Evolutionary conservation across 2,797 vertebrate species (phyloP).

Genomic region (Parambassis ranga): DNA sequence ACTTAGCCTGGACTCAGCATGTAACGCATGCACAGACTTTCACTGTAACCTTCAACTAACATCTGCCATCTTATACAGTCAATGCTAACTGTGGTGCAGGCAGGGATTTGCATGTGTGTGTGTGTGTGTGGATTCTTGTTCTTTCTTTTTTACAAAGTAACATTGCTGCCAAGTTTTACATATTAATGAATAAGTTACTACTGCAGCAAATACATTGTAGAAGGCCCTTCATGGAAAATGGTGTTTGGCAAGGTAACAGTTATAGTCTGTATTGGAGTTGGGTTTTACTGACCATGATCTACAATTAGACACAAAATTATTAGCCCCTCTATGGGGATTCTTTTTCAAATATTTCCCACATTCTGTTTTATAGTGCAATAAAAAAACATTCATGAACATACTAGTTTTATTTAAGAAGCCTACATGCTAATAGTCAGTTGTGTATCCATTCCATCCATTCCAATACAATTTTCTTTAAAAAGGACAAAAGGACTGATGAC

Average conservation of each 20-base stretch:
- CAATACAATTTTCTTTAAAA: too few species aligned
- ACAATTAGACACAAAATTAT: too few species aligned
- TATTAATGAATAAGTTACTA: constrained; percentile 32
- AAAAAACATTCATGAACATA: too few species aligned
- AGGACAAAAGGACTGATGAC: too few species aligned
- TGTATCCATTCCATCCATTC: too few species aligned
- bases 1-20: neutral
- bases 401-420: too few species aligned
- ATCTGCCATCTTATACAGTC: neutral
- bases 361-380: too few species aligned
- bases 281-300: too few species aligned
- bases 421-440: too few species aligned
- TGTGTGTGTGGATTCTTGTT: constrained; percentile 8
- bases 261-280: too few species aligned
- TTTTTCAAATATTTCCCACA: too few species aligned
- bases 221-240: constrained; percentile 1
- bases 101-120: neutral
- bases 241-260: constrained; percentile 8
- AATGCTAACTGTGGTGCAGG: neutral
- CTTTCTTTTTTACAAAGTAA: neutral
- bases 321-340: too few species aligned
- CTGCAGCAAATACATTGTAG: constrained; percentile 10
- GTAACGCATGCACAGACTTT: neutral
- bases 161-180: constrained; percentile 16
- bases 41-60: neutral